Evolutionary conservation across 1,140 invertebrate species (phyloP), one percentile per base, ranked within the genome.

Genomic region (Eriosoma lanigerum): DNA sequence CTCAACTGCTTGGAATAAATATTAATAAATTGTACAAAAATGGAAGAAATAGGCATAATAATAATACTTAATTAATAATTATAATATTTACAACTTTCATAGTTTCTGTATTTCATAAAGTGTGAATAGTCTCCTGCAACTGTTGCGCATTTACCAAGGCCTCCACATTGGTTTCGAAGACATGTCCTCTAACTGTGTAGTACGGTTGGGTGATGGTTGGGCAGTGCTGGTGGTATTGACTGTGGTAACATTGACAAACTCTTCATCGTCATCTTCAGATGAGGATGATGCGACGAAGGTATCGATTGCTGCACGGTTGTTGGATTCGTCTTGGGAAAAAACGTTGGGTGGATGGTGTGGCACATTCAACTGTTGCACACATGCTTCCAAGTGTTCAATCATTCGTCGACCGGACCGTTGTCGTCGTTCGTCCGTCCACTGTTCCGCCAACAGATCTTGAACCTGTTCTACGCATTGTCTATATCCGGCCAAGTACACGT

Each of bases 401-500:
- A 83, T 66, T 12, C 83, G 68, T 15, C 44, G 73, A 24, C 83
- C 81, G 5, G 75, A 62, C 1, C 5, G 26, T 12, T 48, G 75
- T 8, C 21, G 38, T 21, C 24, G 32, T 38, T 26, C 56, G 24
- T 46, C 38, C 21, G 54, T 78, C 75, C 75, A 60, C 24, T 78
- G 75, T 78, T 78, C 75, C 17, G 75, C 38, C 38, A 78, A 38
- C 8, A 78, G 32, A 4, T 78, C 75, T 48, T 60, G 75, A 12
- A 78, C 56, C 21, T 78, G 54, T n/a, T 60, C 75, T 13, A 78
- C 24, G 38, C 75, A 78, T 56, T 60, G 56, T n/a, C 17, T 62
- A 38, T 60, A 78, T 8, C 93, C 93, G 5, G 90, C 89, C 0
- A 92, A 91, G 68, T 92, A 90, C 1, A 91, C 90, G 80, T 91